Base-by-base conservation (phyloP, 2,888 invertebrate genomes). In the Rhaphigaster nebulosa region DNA sequence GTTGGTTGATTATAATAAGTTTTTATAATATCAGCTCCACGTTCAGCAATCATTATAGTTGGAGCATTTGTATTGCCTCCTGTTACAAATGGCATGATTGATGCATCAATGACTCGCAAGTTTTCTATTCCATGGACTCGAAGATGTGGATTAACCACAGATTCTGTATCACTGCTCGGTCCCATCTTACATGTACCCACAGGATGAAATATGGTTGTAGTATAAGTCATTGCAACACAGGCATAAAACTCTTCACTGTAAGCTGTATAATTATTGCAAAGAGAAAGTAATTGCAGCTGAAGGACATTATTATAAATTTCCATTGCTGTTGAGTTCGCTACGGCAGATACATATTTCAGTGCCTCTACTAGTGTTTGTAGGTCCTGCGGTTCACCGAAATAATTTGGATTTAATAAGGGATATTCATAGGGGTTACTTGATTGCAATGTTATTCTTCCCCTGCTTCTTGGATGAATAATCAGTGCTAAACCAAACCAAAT, bases 181-280 rank as follows among this genome's bases (percentile, higher is more conserved):
- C 93, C 93, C 93, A 93, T 93, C 90, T 93, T 93, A 87, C 93
- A 93, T 0, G 93, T 93, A 20, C 93, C 93, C 1, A 92, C 88
- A 4, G 91, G 92, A 80, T 92, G 92, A 93, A 87, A 91, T 20
- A 90, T 90, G 15, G 91, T 91, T 23, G 76, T 38, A 0, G 97
- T 97, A 92, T 96, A 96, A 80, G 95, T 95, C 92, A 94, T 95
- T 0, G 95, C 94, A 8, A 96, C 93, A 93, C 97, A 97, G 15
- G 87, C 87, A 92, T 93, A 93, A 87, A 92, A 93, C 15, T 92
- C 92, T 87, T 92, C 91, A 3, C 92, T 91, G n/a, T 90, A 92
- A 87, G 90, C 92, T 29, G 70, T 60, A 56, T 92, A 90, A 12
- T 91, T 56, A 65, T 91, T 91, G 90, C 93, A 93, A 18, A 90